Conservation (phyloP, 1,140 invertebrate species). For the Dreissena rostriformis region DNA sequence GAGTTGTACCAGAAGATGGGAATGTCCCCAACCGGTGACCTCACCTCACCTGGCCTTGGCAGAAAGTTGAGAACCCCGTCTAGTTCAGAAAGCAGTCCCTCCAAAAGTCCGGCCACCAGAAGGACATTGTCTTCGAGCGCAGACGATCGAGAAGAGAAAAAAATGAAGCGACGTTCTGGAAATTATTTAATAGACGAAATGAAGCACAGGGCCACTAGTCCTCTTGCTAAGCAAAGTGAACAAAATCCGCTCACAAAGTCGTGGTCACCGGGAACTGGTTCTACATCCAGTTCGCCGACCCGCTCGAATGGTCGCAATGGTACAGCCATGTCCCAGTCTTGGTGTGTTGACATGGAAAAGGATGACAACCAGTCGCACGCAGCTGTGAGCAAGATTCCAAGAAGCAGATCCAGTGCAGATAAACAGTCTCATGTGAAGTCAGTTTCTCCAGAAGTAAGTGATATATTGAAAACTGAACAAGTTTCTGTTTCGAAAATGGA, state of each 20-base stretch:
- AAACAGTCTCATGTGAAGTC: background rate
- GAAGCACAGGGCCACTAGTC: conserved; percentile 41
- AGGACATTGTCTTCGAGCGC: conserved; percentile 59
- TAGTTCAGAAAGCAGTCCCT: conserved; percentile 55
- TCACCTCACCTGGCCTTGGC: conserved; percentile 54
- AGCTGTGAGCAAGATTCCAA: conserved; percentile 35
- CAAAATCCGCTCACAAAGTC: conserved; percentile 48
- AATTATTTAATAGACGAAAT: conserved; percentile 57
- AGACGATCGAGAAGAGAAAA: conserved; percentile 60
- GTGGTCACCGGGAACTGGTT: conserved; percentile 36
- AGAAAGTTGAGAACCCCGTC: conserved; percentile 40
- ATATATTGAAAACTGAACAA: conserved; percentile 25
- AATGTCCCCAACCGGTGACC: conserved; percentile 56
- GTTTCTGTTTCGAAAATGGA: conserved; percentile 32
- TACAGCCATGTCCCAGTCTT: conserved; percentile 51
- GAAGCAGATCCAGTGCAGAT: conserved; percentile 22
- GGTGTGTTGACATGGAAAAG: conserved; percentile 50
- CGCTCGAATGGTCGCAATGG: background rate
- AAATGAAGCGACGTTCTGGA: conserved; percentile 65
- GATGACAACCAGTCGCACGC: background rate
- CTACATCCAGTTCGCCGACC: conserved; percentile 1
- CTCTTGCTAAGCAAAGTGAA: conserved; percentile 30
- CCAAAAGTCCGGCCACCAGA: conserved; percentile 56
- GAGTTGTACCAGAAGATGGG: conserved; percentile 69
- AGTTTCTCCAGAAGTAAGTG: background rate